Evolutionary conservation across 2,797 vertebrate genomes (phyloP), one percentile per base, ranked within the genome.

Genomic region (Merluccius polli): DNA sequence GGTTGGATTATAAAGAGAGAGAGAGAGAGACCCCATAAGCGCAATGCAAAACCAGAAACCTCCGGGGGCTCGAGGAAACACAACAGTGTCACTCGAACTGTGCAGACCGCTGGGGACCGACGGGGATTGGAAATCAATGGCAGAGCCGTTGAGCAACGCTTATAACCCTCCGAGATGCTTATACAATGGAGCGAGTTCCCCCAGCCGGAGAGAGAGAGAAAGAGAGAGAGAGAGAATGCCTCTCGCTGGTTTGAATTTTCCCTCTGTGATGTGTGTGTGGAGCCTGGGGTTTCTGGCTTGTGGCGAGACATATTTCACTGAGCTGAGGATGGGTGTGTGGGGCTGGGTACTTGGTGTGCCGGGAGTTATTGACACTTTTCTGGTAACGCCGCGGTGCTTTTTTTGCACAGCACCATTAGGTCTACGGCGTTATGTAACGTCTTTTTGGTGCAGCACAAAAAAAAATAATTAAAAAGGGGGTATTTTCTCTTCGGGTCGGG

Each of bases 171-270:
- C 15, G 21, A 41, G 75, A 83, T 59, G 79, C 83, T 89, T 86
- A 81, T 78, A 87, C 87, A 89, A 89, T 82, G 79, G 83, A 80
- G 81, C 83, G 73, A 59, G 48, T n/a, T 2, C 15, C 48, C 48
- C 48, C 21, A 9, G 11, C 36, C 1, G 36, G 36, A 38, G 36
- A 38, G 36, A 38, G 36, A 38, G 36, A 38, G 36, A 38, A 9
- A 38, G 36, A 38, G 48, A n/a, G 21, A 21, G 71, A 82, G 65
- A 83, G 80, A 81, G 76, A 63, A 70, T 68, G 78, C 79, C 79
- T 86, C 79, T 86, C 79, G 79, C 86, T 90, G 87, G 81, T 88
- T 90, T 87, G 86, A 85, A 81, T 89, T 85, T 84, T 76, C 84
- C 87, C 85, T 86, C 84, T 86, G 82, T 84, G 85, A 87, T 84